Evolutionary conservation across 2,797 vertebrate species (phyloP), one percentile per base, ranked within the genome.

Genomic region (Myripristis jacobus): DNA sequence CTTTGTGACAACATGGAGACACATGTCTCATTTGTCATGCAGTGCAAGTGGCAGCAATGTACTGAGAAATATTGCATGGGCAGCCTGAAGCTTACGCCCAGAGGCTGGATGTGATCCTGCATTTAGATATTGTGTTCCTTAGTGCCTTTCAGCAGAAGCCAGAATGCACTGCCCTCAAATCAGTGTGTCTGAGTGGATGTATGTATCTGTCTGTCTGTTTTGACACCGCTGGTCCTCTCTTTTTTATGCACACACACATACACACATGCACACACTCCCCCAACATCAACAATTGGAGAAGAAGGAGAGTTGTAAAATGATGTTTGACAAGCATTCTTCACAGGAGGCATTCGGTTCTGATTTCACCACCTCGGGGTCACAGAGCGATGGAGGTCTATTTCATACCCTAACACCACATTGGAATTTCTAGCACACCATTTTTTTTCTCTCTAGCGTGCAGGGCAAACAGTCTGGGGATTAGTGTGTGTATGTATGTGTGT

Each of bases 261-360:
- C 22, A 41, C 38, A 41, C 38, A 12, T 13, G 15, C 38, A 41
- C 38, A 41, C 13, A 12, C 38, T 4, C 5, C 38, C 4, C 29
- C 44, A 47, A 61, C 38, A 41, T 41, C 12, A 15, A 41, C 2
- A 66, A 53, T 68, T 4, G n/a, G 44, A 66, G 53, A 75, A 29
- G 60, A 70, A 34, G 0, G 56, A 75, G 69, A 83, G 24, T 24
- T 77, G 72, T 72, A 76, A 75, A 85, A 81, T 60, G 9, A 81
- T 80, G 79, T 89, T 87, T 80, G 82, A 87, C 88, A 89, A 87
- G 84, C 68, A 73, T 69, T 75, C 70, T 73, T 81, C 82, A 84
- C 66, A 18, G 67, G 74, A 79, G 69, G 59, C 70, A 43, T 75
- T 62, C 62, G 73, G 75, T 83, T 85, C 57, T 74, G 72, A 84